These are phyloP conservation scores for Morus bassanus DNA, from an alignment of 2,797 vertebrate genomes.

Conservation along the genomic window DNA sequence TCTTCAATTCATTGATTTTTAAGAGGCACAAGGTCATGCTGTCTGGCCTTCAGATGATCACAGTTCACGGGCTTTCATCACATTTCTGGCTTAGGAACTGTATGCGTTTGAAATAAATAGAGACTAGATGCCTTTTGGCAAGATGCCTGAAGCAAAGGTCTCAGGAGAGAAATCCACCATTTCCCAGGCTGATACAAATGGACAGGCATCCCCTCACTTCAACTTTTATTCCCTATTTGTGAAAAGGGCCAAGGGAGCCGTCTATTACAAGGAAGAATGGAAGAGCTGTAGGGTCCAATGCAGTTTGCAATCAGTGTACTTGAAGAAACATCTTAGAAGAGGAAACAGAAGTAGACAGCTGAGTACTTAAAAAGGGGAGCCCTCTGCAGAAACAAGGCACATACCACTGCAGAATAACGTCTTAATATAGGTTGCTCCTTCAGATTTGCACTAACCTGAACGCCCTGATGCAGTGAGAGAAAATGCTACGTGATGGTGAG, in stretches of 20 bases:
- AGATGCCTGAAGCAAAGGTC: not conserved
- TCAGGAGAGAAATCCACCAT: not conserved
- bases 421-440: not conserved
- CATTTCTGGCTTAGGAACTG: not conserved
- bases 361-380: not conserved
- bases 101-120: not conserved
- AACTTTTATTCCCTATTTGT: not conserved
- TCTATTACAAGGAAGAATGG: not conserved
- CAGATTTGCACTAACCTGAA: not conserved
- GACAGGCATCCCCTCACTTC: not conserved
- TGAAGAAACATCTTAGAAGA: not conserved
- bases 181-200: not conserved
- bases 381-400: not conserved
- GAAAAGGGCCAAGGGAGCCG: not conserved
- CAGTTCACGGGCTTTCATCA: conserved; percentile 2
- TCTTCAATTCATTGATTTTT: not conserved
- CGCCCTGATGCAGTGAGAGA: not conserved
- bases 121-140: conserved; percentile 16
- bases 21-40: not conserved
- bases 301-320: not conserved
- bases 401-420: not conserved
- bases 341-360: not conserved
- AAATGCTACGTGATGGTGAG: not conserved
- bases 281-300: not conserved
- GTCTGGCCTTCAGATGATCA: conserved; percentile 11